Evolutionary conservation across 2,113 vertebrate genomes (phyloP).

Genomic region (Bubo bubo): DNA sequence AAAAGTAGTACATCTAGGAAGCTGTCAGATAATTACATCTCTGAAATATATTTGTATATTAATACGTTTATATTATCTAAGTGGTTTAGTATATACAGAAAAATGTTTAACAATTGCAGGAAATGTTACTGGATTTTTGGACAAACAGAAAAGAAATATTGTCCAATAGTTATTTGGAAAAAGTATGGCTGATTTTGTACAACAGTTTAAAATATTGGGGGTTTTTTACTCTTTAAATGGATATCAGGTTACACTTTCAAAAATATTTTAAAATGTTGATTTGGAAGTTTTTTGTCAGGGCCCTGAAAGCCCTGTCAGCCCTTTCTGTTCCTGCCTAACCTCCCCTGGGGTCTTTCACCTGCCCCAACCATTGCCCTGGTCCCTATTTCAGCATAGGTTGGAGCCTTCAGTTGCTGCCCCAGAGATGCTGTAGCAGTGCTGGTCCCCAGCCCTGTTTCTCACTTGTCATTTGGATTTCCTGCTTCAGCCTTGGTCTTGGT

Average conservation of each 20-base stretch:
- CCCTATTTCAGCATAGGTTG: neutral
- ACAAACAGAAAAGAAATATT: neutral
- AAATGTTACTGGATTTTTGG: neutral
- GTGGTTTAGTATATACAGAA: fast-evolving
- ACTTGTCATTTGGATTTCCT: neutral
- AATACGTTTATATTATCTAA: neutral
- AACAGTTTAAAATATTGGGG: neutral
- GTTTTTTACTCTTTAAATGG: neutral
- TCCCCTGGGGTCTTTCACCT: neutral
- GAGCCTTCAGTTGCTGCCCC: neutral
- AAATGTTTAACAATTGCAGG: neutral
- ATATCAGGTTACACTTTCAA: neutral
- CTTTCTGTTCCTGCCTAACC: neutral
- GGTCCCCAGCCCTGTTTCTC: neutral
- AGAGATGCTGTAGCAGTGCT: neutral
- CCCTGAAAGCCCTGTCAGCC: neutral
- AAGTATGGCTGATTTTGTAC: neutral
- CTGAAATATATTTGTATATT: neutral
- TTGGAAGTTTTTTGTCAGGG: neutral
- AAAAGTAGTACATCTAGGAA: neutral
- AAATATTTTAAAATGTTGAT: neutral
- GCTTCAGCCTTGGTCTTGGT: neutral
- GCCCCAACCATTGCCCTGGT: no score
- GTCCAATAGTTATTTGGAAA: neutral
- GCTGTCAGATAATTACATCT: neutral